Evolutionary conservation across 2,113 vertebrate genomes (phyloP).

Genomic region (Gadus chalcogrammus): DNA sequence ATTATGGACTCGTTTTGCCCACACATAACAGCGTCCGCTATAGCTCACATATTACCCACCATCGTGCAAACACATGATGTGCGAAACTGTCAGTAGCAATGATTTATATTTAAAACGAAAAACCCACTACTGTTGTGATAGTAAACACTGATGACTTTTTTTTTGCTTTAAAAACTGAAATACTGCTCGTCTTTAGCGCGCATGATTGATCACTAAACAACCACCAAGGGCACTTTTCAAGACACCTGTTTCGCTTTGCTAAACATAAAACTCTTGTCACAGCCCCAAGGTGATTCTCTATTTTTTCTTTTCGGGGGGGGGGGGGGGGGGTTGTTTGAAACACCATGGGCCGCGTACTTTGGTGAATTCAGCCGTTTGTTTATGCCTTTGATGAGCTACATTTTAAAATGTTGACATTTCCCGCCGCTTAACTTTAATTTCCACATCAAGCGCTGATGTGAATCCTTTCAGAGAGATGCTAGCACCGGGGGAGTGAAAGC

Average conservation of each 20-base stretch:
- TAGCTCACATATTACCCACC: neutral
- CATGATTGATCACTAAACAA: neutral
- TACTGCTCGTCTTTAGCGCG: neutral
- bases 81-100: no score
- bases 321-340: neutral
- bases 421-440: constrained; percentile 36
- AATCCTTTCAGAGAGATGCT: constrained; percentile 33
- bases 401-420: constrained; percentile 51
- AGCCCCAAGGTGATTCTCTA: constrained; percentile 1
- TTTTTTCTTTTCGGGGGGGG: no score
- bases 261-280: neutral
- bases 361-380: constrained; percentile 14
- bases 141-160: neutral
- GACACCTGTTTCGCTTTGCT: neutral
- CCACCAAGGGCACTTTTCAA: neutral
- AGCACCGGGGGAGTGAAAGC: constrained; percentile 23
- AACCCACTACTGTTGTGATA: neutral
- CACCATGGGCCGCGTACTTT: constrained; percentile 3
- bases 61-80: neutral
- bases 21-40: no score
- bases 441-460: constrained; percentile 34
- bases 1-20: no score
- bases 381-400: constrained; percentile 28
- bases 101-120: no score
- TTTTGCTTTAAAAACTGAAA: neutral